Percentiles rank a stretch among this genome's conserved stretches.
Evolutionary conservation across 2,797 vertebrate species (phyloP).

Genomic region (Cryptoblepharus egeriae): DNA sequence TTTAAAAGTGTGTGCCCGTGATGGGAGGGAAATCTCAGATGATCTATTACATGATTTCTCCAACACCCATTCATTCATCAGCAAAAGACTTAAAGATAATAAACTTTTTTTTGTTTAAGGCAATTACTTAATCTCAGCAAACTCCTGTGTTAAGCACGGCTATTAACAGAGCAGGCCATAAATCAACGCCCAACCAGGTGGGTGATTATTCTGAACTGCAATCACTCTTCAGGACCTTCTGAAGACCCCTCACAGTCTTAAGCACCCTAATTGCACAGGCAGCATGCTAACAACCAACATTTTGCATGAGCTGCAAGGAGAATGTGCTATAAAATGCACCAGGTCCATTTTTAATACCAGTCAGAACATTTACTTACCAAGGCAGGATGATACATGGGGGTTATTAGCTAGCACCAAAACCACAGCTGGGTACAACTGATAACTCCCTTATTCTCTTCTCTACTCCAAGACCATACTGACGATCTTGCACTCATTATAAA

Average conservation of each 20-base stretch:
- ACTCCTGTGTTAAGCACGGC: constrained; percentile 83
- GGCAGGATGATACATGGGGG: constrained; percentile 84
- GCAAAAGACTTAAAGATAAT: constrained; percentile 79
- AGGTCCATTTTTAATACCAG: constrained; percentile 77
- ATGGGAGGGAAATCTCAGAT: constrained; percentile 68
- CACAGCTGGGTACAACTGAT: constrained; percentile 82
- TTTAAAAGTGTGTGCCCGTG: constrained; percentile 26
- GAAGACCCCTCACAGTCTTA: constrained; percentile 81
- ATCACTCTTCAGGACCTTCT: constrained; percentile 82
- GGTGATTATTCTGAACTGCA: constrained; percentile 85
- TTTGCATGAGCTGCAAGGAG: constrained; percentile 58
- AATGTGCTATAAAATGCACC: constrained; percentile 58
- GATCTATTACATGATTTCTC: constrained; percentile 78
- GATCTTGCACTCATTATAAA: constrained; percentile 50
- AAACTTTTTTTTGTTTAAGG: constrained; percentile 86
- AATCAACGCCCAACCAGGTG: constrained; percentile 85
- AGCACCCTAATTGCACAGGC: constrained; percentile 83
- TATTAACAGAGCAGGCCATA: constrained; percentile 84
- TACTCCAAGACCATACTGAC: constrained; percentile 49
- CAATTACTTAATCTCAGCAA: constrained; percentile 88
- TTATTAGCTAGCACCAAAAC: constrained; percentile 80
- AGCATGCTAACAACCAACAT: constrained; percentile 78
- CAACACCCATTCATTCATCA: constrained; percentile 79
- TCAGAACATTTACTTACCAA: constrained; percentile 70
- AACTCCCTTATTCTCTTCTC: constrained; percentile 68